Conservation (phyloP, 2,888 invertebrate genomes). For the Drosophila mimetica region DNA sequence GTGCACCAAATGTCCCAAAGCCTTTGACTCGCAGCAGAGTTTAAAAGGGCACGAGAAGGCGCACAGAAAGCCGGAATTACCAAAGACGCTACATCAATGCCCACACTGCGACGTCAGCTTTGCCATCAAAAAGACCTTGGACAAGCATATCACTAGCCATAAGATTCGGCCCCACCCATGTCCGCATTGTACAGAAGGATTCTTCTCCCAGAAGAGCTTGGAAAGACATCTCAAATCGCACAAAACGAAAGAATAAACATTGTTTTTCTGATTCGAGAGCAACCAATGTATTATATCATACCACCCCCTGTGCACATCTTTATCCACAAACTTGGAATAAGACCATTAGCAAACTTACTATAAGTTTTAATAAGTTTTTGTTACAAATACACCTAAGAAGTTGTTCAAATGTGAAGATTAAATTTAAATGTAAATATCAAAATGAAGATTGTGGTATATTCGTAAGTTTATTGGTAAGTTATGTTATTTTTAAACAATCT, state of each 20-base stretch:
- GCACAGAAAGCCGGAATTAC: slow-evolving; percentile 3
- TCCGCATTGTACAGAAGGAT: slow-evolving; percentile 14
- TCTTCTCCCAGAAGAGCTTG: slow-evolving; percentile 29
- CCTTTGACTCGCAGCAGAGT: slow-evolving; percentile 20
- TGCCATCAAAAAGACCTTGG: slow-evolving; percentile 14
- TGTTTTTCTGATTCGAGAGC: not conserved
- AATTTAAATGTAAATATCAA: not conserved
- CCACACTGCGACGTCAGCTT: slow-evolving; percentile 28
- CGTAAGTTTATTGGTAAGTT: slow-evolving; percentile 66
- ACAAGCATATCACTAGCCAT: slow-evolving; percentile 36
- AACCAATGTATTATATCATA: not conserved
- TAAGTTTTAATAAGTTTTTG: not conserved
- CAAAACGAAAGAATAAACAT: not conserved
- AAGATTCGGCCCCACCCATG: slow-evolving; percentile 22
- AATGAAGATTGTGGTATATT: slow-evolving; percentile 12
- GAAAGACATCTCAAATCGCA: slow-evolving; percentile 9
- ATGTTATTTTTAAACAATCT: slow-evolving; percentile 73
- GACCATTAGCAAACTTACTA: not conserved
- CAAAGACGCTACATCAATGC: slow-evolving; percentile 16
- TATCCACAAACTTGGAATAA: not conserved
- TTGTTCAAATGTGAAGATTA: not conserved
- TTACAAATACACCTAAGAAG: not conserved
- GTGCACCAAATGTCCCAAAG: slow-evolving; percentile 31
- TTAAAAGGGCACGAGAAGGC: slow-evolving; percentile 19
- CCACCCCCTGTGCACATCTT: slow-evolving; percentile 1